These are phyloP conservation scores for Onthophagus sagittarius DNA, from an alignment of 2,888 invertebrate species.

Conservation along the genomic window DNA sequence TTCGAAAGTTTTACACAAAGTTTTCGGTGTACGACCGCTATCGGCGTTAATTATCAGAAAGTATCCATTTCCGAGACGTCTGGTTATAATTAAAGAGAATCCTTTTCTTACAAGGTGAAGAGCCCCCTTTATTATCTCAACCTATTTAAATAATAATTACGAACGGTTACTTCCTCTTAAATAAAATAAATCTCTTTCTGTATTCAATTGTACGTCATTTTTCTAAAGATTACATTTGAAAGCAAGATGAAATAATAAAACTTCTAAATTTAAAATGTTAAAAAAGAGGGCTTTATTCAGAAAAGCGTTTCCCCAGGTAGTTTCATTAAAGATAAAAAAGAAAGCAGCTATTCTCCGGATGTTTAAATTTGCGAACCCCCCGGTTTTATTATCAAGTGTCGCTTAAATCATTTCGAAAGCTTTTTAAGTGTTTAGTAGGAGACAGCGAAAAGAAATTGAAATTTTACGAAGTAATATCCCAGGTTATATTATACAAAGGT, in stretches of 20 bases:
- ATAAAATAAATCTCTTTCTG: background rate
- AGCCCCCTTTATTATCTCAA: background rate
- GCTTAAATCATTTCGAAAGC: background rate
- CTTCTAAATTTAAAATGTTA: background rate
- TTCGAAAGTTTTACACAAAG: background rate
- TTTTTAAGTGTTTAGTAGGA: background rate
- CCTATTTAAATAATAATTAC: background rate
- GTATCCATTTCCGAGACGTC: background rate
- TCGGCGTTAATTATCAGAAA: background rate
- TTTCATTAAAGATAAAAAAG: background rate
- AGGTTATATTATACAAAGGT: background rate
- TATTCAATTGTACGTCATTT: background rate
- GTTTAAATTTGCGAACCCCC: background rate
- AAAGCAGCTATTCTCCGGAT: background rate
- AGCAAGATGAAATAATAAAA: background rate
- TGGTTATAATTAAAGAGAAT: background rate
- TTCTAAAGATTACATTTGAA: too few relatives aligned
- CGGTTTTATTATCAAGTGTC: background rate
- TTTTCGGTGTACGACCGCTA: background rate
- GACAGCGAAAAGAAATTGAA: background rate
- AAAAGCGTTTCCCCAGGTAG: background rate
- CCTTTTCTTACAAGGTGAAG: background rate
- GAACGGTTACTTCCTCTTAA: background rate
- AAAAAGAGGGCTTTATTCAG: background rate
- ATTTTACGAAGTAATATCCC: background rate